Evolutionary conservation across 2,888 invertebrate genomes (phyloP).

Genomic region (Andrena camellia): DNA sequence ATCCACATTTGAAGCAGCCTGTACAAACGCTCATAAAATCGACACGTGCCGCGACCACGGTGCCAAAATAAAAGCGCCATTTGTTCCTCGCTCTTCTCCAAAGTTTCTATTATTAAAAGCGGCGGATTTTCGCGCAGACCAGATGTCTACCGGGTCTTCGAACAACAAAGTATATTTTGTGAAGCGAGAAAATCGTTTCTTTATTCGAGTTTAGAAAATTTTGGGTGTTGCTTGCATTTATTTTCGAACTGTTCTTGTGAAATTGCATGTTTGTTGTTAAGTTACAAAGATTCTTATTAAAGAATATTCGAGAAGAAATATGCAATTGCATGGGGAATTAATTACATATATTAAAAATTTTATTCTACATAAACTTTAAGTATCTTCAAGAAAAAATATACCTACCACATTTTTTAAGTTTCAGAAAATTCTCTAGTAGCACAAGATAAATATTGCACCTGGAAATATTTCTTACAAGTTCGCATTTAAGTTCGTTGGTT

Average conservation of each 20-base stretch:
- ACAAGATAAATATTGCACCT: too few relatives aligned
- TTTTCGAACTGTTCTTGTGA: background rate
- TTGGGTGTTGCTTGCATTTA: background rate
- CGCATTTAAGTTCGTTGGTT: background rate
- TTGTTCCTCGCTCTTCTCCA: constrained; percentile 62
- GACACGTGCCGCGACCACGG: constrained; percentile 62
- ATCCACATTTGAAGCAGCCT: background rate
- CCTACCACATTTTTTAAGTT: too few relatives aligned
- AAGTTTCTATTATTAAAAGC: constrained; percentile 71
- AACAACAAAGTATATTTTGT: background rate
- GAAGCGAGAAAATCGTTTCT: background rate
- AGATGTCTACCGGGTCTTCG: background rate
- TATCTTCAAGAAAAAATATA: too few relatives aligned
- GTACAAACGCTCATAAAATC: background rate
- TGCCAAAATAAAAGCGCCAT: constrained; percentile 72
- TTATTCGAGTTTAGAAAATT: background rate
- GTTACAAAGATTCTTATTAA: too few relatives aligned
- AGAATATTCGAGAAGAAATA: background rate
- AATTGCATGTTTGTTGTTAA: too few relatives aligned
- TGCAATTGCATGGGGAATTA: background rate
- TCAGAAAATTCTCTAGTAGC: too few relatives aligned
- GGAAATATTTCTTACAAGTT: background rate
- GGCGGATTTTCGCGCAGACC: constrained; percentile 10
- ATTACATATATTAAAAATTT: too few relatives aligned
- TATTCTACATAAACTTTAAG: too few relatives aligned